These are phyloP conservation scores for Xestia c-nigrum DNA, from an alignment of 2,888 invertebrate species.

Conservation along the genomic window DNA sequence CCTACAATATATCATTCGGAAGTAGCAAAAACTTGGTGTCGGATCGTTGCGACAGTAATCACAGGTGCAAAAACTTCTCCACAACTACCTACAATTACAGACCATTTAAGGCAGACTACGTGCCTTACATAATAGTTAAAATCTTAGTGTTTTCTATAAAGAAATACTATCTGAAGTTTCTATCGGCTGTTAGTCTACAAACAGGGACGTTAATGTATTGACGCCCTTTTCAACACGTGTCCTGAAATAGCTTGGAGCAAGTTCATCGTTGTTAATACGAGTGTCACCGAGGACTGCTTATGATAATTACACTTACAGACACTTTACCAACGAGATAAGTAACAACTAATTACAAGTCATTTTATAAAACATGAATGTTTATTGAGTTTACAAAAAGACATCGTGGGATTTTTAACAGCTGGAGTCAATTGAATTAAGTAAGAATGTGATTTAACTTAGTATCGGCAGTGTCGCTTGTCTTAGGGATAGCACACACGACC, in stretches of 20 bases:
- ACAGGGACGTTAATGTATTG: slow-evolving; percentile 61
- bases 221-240: slow-evolving; percentile 61
- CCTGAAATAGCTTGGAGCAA: slow-evolving; percentile 59
- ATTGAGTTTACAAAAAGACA: slow-evolving; percentile 32
- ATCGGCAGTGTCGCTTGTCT: slow-evolving; percentile 32
- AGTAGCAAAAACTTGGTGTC: slow-evolving; percentile 85
- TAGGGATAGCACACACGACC: slow-evolving; percentile 50
- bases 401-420: slow-evolving; percentile 23
- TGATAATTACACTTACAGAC: slow-evolving; percentile 56
- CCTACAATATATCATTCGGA: slow-evolving; percentile 84
- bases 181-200: slow-evolving; percentile 64
- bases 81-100: slow-evolving; percentile 87
- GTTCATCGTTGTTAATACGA: slow-evolving; percentile 60
- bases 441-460: slow-evolving; percentile 37
- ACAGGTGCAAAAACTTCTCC: slow-evolving; percentile 81
- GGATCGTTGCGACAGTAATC: slow-evolving; percentile 85
- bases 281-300: slow-evolving; percentile 57
- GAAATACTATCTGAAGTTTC: slow-evolving; percentile 70
- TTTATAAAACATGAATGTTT: slow-evolving; percentile 33
- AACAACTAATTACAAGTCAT: slow-evolving; percentile 43
- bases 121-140: slow-evolving; percentile 84
- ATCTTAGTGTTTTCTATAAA: slow-evolving; percentile 80
- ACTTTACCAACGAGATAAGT: slow-evolving; percentile 44
- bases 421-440: slow-evolving; percentile 30
- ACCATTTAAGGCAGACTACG: slow-evolving; percentile 86